phyloP scores from a whole-genome alignment of 2,113 vertebrate species.

The Tauraco erythrolophus region DNA sequence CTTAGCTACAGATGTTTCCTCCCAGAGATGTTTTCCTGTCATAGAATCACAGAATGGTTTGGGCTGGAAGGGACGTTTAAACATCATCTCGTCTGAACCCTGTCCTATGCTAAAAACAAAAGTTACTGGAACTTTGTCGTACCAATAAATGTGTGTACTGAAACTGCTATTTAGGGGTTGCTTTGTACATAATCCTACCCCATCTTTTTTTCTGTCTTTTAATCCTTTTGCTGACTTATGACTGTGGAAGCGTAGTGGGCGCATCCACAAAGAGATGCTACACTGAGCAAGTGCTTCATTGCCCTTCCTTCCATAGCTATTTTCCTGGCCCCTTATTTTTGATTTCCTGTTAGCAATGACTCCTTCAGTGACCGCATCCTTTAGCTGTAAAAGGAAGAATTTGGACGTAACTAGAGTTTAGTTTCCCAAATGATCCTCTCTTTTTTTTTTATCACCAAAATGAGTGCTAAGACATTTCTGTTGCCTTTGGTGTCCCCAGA shows the following conservation, averaged over 20 bases:
- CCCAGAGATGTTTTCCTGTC: conserved; percentile 63
- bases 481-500: background rate
- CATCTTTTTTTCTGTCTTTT: background rate
- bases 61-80: background rate
- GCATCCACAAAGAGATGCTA: background rate
- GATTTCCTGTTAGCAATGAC: background rate
- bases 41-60: background rate
- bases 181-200: background rate
- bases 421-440: background rate
- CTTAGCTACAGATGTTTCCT: conserved; percentile 72
- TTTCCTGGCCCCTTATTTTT: background rate
- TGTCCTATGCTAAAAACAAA: conserved; percentile 36
- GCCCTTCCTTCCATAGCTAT: background rate
- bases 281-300: background rate
- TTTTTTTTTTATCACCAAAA: background rate
- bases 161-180: background rate
- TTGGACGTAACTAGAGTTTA: background rate
- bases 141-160: background rate
- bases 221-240: background rate
- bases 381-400: background rate
- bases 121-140: background rate
- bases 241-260: background rate
- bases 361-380: background rate
- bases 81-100: background rate
- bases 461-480: background rate